Evolutionary conservation across 2,888 invertebrate genomes (phyloP), one percentile per base, ranked within the genome.

Genomic region (Acanthoscelides obtectus): DNA sequence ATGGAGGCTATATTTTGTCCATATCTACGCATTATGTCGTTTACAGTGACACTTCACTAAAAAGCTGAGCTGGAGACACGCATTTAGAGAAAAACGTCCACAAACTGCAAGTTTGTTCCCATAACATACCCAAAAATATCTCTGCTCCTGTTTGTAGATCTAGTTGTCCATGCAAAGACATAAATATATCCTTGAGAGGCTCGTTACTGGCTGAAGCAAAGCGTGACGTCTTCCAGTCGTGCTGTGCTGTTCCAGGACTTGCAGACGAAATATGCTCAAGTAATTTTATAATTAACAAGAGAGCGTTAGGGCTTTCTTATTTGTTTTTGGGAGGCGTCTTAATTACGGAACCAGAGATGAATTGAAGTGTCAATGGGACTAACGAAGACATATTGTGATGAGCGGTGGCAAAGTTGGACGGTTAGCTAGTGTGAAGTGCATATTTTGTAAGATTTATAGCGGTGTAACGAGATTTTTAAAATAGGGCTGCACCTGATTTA

Each of bases 201-300:
- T 78, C 77, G 76, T 76, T 78, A 76, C 72, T 22, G 70, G 22
- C 64, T 69, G 72, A 76, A 75, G 75, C 75, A 72, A 74, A 75
- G 75, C 76, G 76, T 76, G 77, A 76, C 78, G 73, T 73, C 70
- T 70, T 71, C 71, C 72, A 73, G 72, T 73, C 70, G 72, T 5
- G 25, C 25, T 6, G 45, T 76, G 75, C 75, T 70, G 22, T 75
- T 75, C 71, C 74, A 72, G 72, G 72, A 75, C 17, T 68, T 72
- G 74, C 72, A 77, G 74, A 73, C 21, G 66, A 25, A 71, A 22
- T 71, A 68, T 71, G 75, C 74, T 72, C 76, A 64, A 68, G 73
- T 73, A 72, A 72, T 74, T 74, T 76, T 25, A 66, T 69, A 72
- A 71, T 70, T 76, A 76, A 76, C 75, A 69, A 73, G 72, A 45